These are phyloP conservation scores for Frankliniella fusca DNA, from an alignment of 2,888 invertebrate species.

Conservation along the genomic window DNA sequence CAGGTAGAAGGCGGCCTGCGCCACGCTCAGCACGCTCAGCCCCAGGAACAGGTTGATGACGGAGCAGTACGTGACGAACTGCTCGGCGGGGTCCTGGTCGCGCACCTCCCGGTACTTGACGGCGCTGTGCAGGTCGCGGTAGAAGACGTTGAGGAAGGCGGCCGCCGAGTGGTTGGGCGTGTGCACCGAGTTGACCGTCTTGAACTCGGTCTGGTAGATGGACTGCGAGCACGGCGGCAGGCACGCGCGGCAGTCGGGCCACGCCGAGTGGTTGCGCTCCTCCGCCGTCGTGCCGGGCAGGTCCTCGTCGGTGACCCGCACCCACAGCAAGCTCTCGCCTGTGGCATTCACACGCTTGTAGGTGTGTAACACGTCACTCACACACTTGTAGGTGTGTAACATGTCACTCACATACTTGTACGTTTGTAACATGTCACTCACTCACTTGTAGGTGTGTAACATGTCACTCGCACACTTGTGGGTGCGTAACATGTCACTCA, in stretches of 20 bases:
- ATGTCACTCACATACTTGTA: too few relatives aligned
- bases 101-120: not conserved
- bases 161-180: not conserved
- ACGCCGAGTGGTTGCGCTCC: not conserved
- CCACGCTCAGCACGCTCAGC: not conserved
- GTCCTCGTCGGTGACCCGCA: not conserved
- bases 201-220: not conserved
- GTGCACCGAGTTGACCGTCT: not conserved
- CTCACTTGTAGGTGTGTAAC: too few relatives aligned
- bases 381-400: too few relatives aligned
- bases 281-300: not conserved
- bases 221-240: not conserved
- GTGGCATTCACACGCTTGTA: too few relatives aligned
- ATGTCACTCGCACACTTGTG: too few relatives aligned
- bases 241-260: slow-evolving; percentile 6
- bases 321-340: not conserved
- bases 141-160: slow-evolving; percentile 5
- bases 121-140: slow-evolving; percentile 10
- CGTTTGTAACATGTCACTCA: too few relatives aligned
- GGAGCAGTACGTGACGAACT: not conserved
- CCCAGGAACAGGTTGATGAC: not conserved
- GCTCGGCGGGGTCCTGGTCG: not conserved
- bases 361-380: too few relatives aligned
- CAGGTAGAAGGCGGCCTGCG: not conserved
- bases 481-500: too few relatives aligned